These are phyloP conservation scores for Diachasma alloeum DNA, from an alignment of 1,140 invertebrate genomes.

Conservation along the genomic window DNA sequence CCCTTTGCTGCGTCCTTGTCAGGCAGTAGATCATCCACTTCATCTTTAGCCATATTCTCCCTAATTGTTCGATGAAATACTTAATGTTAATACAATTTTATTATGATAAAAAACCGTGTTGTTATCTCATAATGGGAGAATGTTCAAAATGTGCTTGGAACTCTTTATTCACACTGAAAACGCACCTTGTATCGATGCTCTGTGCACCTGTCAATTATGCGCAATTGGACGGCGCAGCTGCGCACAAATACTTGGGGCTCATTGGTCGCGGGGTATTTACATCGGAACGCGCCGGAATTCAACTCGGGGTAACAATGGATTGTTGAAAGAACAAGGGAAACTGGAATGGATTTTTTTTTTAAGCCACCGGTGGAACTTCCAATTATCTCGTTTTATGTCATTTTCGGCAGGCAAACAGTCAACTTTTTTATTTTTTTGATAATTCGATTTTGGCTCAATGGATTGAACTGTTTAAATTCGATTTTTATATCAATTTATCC, in stretches of 20 bases:
- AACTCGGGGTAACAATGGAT: too few relatives aligned
- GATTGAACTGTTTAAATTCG: too few relatives aligned
- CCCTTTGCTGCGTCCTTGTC: constrained; percentile 90
- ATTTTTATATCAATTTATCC: too few relatives aligned
- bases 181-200: not conserved
- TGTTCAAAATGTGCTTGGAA: not conserved
- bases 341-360: too few relatives aligned
- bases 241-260: not conserved
- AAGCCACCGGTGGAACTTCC: too few relatives aligned
- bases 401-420: too few relatives aligned
- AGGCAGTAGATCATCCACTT: constrained; percentile 83
- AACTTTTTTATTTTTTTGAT: too few relatives aligned
- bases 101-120: not conserved
- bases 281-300: too few relatives aligned
- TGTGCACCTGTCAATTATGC: not conserved
- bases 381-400: too few relatives aligned
- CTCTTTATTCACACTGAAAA: constrained; percentile 6
- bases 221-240: not conserved
- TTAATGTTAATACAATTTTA: not conserved
- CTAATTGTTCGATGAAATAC: not conserved
- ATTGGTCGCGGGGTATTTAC: not conserved
- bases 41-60: constrained; percentile 77
- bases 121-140: not conserved
- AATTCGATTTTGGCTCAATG: too few relatives aligned
- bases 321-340: too few relatives aligned